Base-by-base conservation (phyloP, 1,140 invertebrate genomes). In the Drosophila melanica region DNA sequence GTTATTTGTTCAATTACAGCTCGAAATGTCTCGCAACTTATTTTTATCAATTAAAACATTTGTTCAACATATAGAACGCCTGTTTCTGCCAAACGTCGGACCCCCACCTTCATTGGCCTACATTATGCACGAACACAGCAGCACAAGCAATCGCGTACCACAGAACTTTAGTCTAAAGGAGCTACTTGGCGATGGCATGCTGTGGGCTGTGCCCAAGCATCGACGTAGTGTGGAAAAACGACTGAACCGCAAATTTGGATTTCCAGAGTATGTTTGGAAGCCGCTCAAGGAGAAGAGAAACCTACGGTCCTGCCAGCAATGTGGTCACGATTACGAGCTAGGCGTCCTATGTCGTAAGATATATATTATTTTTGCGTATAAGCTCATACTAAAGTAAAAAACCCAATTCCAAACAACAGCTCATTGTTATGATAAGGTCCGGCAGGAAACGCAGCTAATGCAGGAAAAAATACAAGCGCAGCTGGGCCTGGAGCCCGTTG, bases 381-480 rank as follows among this genome's bases (percentile, higher is more conserved):
- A 11, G 87, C 75, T 3, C 5, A 0, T 4, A 12, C 16, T 6
- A 23, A 30, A 14, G 30, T 42, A 5, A 48, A 51, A 14, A 20
- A 23, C 69, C 37, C 92, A 14, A 27, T 20, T 71, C 35, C 92
- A 4, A 7, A 3, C 0, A 92, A 62, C 80, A 96, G 96, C 93
- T 35, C 93, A 96, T 80, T 98, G 97, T 90, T 98, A 98, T 79
- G 93, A 94, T 45, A 96, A 94, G 93, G 94, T 98, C 0, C 95
- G 95, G 80, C 86, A 93, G 54, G 97, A 98, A 93, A 98, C 97
- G 0, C 92, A 95, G 92, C 92, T 93, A 68, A 96, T 98, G 92
- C 95, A 97, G 92, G 93, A 95, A 7, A 93, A 94, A 74, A 97
- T 98, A 73, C 91, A 95, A 85, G 91, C 95, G 44, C 93, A 96